Evolutionary conservation across 2,888 invertebrate species (phyloP), one percentile per base, ranked within the genome.

Genomic region (Archaeoteleia sp.): DNA sequence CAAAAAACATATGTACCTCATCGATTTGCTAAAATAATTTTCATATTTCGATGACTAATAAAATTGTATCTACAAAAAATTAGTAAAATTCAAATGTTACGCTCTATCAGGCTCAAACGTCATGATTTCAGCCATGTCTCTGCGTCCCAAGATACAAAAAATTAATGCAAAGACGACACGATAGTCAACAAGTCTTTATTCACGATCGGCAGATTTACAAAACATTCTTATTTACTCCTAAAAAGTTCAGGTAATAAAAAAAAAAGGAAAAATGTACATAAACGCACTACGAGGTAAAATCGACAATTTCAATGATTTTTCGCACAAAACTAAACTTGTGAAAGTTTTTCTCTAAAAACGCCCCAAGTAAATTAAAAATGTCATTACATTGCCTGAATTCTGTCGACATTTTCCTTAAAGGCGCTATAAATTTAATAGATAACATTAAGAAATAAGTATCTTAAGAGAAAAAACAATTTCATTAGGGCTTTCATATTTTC

Each of bases 231-330:
- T 40, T 54, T 54, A 62, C 27, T 37, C 25, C 57, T 55, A 63
- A 30, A 63, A 55, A 63, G 43, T 55, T 48, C 37, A 63, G 40
- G 27, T 34, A 42, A 55, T 48, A 48, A 42, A 48, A 54, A n/a
- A n/a, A 63, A 51, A 55, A 49, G 48, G 54, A 57, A 65, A 65
- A 65, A 65, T 65, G 43, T 65, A 65, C 57, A 65, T 57, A 65
- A 45, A 57, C 46, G 57, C 51, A 58, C 13, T 65, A 58, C 37
- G 45, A 63, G 43, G 23, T 45, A 65, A 65, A 57, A 40, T 40
- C 48, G 55, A 63, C 55, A 55, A 54, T 34, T 17, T 25, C 35
- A 49, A 32, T 57, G 43, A 43, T 54, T 5, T 35, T 32, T 46
- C 32, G 30, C 37, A 57, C 8, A 45, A 51, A 30, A 45, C 35